Base-by-base conservation (phyloP, 2,888 invertebrate genomes). In the Cantharis lateralis region DNA sequence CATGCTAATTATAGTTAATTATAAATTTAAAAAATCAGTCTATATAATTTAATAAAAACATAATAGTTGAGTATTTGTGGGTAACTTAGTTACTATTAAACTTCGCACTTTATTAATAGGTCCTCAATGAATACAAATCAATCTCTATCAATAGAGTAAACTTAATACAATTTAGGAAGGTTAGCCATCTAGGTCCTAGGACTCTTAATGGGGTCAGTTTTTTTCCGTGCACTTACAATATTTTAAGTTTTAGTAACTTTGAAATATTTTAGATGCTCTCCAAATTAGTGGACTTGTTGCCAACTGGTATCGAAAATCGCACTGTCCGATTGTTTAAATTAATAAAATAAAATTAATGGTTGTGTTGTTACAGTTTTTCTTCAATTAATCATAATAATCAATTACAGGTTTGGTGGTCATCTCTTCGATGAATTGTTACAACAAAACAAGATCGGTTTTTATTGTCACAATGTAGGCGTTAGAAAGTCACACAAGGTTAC, bases 401-500 rank as follows among this genome's bases (percentile, higher is more conserved):
- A 48, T 48, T 48, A 48, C 48, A 48, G n/a, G 48, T 48, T 48
- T 48, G 48, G 48, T 48, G 48, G 48, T 48, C 48, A 48, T 48
- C 48, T 48, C 48, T 48, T 48, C 48, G 48, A 48, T 48, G 48
- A 32, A 48, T 48, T n/a, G 48, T 48, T 48, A 48, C 24, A 66
- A 66, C 64, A 66, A 66, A 66, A 66, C 64, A 24, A 66, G 24
- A 20, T 66, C 18, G 15, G 20, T 66, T 66, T 69, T 73, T 69
- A 61, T 68, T 73, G 68, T 62, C 66, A 28, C 62, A 15, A 16
- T 28, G 73, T 73, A 61, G 73, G 73, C 73, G 73, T 73, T 73
- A 73, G 73, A 73, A 73, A 73, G 73, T 68, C 69, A 61, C 62
- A 28, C 73, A 73, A 73, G 73, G 73, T 73, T 73, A 73, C 28